These are phyloP conservation scores for Exephanes ischioxanthus DNA, from an alignment of 2,888 invertebrate species.

Conservation along the genomic window DNA sequence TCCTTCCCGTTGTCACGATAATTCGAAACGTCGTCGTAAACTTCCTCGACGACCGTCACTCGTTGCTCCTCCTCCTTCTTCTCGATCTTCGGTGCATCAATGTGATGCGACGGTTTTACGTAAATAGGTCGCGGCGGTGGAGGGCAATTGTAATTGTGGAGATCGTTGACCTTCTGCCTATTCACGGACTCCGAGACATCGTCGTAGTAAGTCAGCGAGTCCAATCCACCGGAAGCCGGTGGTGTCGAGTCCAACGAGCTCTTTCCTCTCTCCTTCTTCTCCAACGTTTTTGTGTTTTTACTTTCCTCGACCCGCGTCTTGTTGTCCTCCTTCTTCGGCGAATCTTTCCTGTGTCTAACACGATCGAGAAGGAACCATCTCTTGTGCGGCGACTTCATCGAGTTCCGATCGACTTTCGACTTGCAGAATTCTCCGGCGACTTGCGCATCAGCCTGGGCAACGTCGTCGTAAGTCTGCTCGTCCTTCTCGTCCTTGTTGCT, in stretches of 20 bases:
- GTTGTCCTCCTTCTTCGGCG: constrained; percentile 68
- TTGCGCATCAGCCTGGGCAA: constrained; percentile 3
- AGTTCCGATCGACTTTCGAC: constrained; percentile 13
- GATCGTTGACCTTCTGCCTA: constrained; percentile 47
- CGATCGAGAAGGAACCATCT: constrained; percentile 79
- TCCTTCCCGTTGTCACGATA: constrained; percentile 62
- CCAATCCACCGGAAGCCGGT: constrained; percentile 14
- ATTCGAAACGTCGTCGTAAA: constrained; percentile 80
- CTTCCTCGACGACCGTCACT: constrained; percentile 67
- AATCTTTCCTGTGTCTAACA: constrained; percentile 75
- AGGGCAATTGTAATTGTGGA: constrained; percentile 76
- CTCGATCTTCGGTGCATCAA: neutral
- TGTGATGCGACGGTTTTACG: constrained; percentile 67
- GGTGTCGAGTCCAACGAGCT: neutral
- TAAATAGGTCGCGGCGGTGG: constrained; percentile 80
- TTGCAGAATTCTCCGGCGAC: neutral
- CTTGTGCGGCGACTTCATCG: constrained; percentile 70
- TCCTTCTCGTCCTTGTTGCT: constrained; percentile 4
- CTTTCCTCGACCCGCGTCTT: constrained; percentile 42
- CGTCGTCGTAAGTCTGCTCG: constrained; percentile 52
- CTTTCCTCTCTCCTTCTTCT: constrained; percentile 38
- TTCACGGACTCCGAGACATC: constrained; percentile 71
- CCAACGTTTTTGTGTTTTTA: neutral
- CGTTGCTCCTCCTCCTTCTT: constrained; percentile 7
- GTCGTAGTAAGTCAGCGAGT: constrained; percentile 74